Conservation (phyloP, 2,113 vertebrate species). For the Chrysemys picta region DNA sequence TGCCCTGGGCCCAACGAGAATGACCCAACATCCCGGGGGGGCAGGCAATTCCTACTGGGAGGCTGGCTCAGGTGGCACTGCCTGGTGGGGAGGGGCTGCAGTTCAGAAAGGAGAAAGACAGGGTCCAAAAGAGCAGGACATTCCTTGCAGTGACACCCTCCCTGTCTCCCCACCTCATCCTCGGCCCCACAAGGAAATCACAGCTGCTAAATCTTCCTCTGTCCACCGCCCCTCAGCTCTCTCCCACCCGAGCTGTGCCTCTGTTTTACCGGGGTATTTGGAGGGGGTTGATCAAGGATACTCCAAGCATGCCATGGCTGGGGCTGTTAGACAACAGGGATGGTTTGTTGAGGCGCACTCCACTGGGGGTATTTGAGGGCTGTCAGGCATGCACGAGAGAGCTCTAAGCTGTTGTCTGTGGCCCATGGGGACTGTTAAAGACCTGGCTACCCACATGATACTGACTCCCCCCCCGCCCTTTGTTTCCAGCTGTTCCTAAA, state of each 20-base stretch:
- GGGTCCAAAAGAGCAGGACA: neutral
- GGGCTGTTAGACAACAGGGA: neutral
- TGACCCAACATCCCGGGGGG: too few species aligned
- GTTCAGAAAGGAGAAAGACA: neutral
- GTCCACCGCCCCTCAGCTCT: neutral
- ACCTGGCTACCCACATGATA: too few species aligned
- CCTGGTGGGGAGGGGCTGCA: neutral
- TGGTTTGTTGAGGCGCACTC: neutral
- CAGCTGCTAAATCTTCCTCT: neutral
- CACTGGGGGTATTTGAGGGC: too few species aligned
- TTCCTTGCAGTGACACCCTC: neutral
- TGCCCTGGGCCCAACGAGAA: neutral
- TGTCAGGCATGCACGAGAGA: neutral
- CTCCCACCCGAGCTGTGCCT: neutral
- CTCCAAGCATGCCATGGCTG: neutral
- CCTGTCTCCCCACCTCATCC: neutral
- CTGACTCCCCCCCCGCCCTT: neutral
- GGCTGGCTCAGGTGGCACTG: too few species aligned
- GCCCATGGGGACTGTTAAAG: too few species aligned
- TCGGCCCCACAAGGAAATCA: neutral
- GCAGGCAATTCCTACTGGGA: too few species aligned
- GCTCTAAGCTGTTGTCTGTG: neutral
- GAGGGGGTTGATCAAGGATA: neutral
- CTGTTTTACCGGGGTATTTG: neutral
- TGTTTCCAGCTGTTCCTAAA: neutral